A percentile compares a stretch with the other conserved stretches of the same genome.
Conservation (phyloP, 2,888 invertebrate genomes). For the Amaurobius ferox region DNA sequence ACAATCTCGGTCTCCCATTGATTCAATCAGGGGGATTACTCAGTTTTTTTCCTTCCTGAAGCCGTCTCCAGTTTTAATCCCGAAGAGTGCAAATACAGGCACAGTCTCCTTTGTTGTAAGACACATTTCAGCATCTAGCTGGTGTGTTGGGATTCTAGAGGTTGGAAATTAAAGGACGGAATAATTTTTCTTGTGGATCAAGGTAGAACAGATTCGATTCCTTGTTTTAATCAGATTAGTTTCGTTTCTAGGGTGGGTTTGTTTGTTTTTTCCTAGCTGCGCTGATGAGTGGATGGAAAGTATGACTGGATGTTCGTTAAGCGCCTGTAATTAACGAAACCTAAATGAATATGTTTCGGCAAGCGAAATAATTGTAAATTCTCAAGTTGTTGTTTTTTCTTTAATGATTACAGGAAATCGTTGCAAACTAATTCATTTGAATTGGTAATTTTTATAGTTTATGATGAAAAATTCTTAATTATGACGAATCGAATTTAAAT, state of each 20-base stretch:
- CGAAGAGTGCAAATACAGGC: conserved; percentile 30
- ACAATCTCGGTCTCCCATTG: conserved; percentile 66
- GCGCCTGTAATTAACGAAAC: background rate
- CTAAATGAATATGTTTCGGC: background rate
- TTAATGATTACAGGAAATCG: too few relatives aligned
- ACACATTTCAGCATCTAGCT: background rate
- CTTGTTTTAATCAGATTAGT: conserved; percentile 16
- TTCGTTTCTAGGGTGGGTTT: background rate
- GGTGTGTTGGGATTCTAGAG: background rate
- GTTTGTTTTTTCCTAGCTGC: background rate
- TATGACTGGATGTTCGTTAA: conserved; percentile 7
- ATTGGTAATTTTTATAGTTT: too few relatives aligned
- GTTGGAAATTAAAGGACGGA: conserved; percentile 9
- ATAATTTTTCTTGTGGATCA: conserved; percentile 10
- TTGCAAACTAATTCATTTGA: too few relatives aligned
- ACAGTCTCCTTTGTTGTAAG: background rate
- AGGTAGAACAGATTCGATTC: conserved; percentile 8
- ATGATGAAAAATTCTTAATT: too few relatives aligned
- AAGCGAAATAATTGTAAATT: conserved; percentile 8
- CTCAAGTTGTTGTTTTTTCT: too few relatives aligned
- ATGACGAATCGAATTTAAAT: too few relatives aligned
- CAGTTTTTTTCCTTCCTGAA: background rate
- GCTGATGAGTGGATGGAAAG: background rate
- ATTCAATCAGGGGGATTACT: conserved; percentile 67
- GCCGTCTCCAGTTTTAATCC: conserved; percentile 36